These are phyloP conservation scores for Cabera pusaria DNA, from an alignment of 2,888 invertebrate genomes.

Conservation along the genomic window DNA sequence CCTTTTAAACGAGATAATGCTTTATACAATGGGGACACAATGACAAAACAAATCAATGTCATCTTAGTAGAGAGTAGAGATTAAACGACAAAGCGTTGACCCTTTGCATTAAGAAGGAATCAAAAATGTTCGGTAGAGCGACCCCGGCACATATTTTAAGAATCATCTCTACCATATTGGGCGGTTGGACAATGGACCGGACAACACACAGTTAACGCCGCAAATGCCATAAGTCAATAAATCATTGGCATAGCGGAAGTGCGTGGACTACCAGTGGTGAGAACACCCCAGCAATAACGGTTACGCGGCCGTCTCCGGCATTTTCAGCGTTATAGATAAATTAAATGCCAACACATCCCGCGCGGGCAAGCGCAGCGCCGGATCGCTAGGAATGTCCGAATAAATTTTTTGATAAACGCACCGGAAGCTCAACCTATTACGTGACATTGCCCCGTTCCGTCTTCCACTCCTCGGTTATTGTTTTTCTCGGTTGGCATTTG, in stretches of 20 bases:
- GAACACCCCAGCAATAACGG: slow-evolving; percentile 70
- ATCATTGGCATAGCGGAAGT: slow-evolving; percentile 82
- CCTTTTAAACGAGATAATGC: slow-evolving; percentile 32
- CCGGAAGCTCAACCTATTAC: slow-evolving; percentile 79
- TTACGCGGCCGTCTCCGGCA: slow-evolving; percentile 63
- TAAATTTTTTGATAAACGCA: slow-evolving; percentile 80
- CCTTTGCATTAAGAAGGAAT: slow-evolving; percentile 67
- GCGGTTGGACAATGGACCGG: slow-evolving; percentile 69
- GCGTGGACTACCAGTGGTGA: slow-evolving; percentile 60
- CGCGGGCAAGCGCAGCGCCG: slow-evolving; percentile 58
- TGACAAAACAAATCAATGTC: slow-evolving; percentile 51
- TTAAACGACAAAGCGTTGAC: slow-evolving; percentile 53
- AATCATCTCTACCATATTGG: slow-evolving; percentile 70
- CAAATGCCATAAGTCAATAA: slow-evolving; percentile 74
- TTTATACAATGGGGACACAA: slow-evolving; percentile 40
- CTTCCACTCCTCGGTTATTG: slow-evolving; percentile 69
- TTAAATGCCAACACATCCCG: slow-evolving; percentile 78
- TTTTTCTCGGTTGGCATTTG: slow-evolving; percentile 70
- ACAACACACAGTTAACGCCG: slow-evolving; percentile 74
- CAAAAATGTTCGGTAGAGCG: slow-evolving; percentile 60
- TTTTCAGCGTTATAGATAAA: slow-evolving; percentile 78
- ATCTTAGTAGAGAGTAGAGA: slow-evolving; percentile 51
- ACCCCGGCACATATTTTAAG: slow-evolving; percentile 71
- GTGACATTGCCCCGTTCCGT: slow-evolving; percentile 72
- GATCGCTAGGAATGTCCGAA: slow-evolving; percentile 76